Base-by-base conservation (phyloP, 1,140 invertebrate species). In the Nasonia vitripennis region DNA sequence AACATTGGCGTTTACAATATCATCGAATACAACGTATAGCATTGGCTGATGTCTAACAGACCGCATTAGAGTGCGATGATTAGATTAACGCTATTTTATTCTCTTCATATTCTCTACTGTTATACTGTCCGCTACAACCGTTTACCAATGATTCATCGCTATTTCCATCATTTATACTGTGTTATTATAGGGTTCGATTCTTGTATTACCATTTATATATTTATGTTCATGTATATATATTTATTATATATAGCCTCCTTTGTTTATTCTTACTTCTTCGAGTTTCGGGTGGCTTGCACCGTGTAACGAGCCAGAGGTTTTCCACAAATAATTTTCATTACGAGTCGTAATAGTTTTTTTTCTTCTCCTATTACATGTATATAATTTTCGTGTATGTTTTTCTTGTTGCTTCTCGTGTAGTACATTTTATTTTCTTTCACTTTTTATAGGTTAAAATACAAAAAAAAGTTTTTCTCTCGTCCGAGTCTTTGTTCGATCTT, bases 401-500 rank as follows among this genome's bases (percentile, higher is more conserved):
- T 67, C 12, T 68, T 70, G 23, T 45, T 23, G 37, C 34, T 77
- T 77, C 27, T 41, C 34, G 27, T n/a, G 79, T 75, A 74, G 34
- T 83, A 67, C 51, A 80, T 1, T 75, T 48, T 20, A 71, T 75
- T 67, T 83, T 74, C 31, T 45, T 37, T 67, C 31, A 34, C 55
- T 34, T 75, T 27, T 75, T 20, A 77, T 51, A 34, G 5, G 45
- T 31, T 75, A 78, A 78, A 75, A 68, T 84, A 78, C 73, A 75
- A 71, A 84, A 84, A 78, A 51, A 80, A 10, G 5, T 45, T 78
- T 83, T 78, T 31, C 74, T 48, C 51, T 20, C 23, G 14, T 75
- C 51, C 23, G 41, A 70, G n/a, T 80, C 34, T 74, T 86, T 79
- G 82, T 84, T 84, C 82, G 81, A 73, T 79, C 78, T 78, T 78